Conservation (phyloP, 2,797 vertebrate genomes). For the Centroberyx gerrardi region DNA sequence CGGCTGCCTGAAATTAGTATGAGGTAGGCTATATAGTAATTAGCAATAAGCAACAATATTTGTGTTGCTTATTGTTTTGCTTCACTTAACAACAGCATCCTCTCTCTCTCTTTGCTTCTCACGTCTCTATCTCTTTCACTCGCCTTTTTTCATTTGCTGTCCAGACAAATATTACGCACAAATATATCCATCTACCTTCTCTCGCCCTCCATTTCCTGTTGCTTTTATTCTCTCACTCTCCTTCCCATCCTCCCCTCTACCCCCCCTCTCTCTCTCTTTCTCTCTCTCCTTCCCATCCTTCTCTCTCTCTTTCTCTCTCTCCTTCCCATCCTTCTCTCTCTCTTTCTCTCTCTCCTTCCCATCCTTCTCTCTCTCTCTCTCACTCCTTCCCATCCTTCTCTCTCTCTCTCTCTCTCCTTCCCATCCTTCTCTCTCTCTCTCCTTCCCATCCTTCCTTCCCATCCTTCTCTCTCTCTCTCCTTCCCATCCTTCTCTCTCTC, state of each 20-base stretch:
- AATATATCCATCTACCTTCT: neutral
- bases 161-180: neutral
- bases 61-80: slow-evolving; percentile 3
- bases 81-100: neutral
- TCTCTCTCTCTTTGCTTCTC: neutral
- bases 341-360: no score
- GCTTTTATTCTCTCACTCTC: neutral
- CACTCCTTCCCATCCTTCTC: no score
- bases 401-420: no score
- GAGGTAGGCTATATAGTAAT: no score
- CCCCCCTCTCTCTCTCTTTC: no score
- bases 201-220: slow-evolving; percentile 3
- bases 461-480: no score
- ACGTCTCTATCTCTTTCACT: neutral
- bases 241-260: no score
- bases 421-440: no score
- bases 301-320: neutral
- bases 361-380: no score
- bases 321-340: neutral
- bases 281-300: neutral
- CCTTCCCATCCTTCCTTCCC: no score
- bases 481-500: neutral
- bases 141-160: neutral
- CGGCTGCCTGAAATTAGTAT: slow-evolving; percentile 10
- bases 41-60: slow-evolving; percentile 9